Base-by-base conservation (phyloP, 2,113 vertebrate species). In the Blennius ocellaris region DNA sequence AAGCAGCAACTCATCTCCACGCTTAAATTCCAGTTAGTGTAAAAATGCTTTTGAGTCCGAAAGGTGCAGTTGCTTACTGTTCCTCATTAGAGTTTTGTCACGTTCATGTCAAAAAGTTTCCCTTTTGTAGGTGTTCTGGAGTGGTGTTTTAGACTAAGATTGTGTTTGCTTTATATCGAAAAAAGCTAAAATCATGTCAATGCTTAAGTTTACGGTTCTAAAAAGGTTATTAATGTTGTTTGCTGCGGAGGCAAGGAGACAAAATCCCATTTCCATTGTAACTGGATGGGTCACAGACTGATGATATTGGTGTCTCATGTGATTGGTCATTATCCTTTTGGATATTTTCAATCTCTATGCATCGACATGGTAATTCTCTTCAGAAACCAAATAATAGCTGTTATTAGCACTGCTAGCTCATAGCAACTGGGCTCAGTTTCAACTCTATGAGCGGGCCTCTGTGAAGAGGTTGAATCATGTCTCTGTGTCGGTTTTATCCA, bases 11-110 rank as follows among this genome's bases (percentile, higher is more conserved):
- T 60, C 57, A 63, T 69, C 10, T 40, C 66, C 21, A 64, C 36
- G 12, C 36, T 51, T 17, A 52, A 54, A 48, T 73, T 87, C 51
- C 51, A 45, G 62, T 70, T 71, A 59, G 66, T 54, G 21, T 57
- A 7, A 30, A 30, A 30, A 30, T 4, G 2, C 21, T 30, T 30
- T 30, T 3, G 12, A 17, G 57, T 7, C 21, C 53, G 37, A n/a
- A 9, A 72, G 45, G 11, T 52, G 68, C 16, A 38, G 59, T 52
- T 47, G n/a, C 53, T 60, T n/a, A 5, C 40, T 65, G 11, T 7
- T 47, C 36, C 36, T 45, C 30, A 36, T 8, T 37, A 15, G 36
- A 73, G 2, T 59, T 66, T 10, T 9, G 15, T 37, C 36, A 62
- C 9, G 39, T 8, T 49, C 9, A 38, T 51, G 21, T 30, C 21